Base-by-base conservation (phyloP, 2,888 invertebrate genomes). In the Xanthorhoe spadicearia region DNA sequence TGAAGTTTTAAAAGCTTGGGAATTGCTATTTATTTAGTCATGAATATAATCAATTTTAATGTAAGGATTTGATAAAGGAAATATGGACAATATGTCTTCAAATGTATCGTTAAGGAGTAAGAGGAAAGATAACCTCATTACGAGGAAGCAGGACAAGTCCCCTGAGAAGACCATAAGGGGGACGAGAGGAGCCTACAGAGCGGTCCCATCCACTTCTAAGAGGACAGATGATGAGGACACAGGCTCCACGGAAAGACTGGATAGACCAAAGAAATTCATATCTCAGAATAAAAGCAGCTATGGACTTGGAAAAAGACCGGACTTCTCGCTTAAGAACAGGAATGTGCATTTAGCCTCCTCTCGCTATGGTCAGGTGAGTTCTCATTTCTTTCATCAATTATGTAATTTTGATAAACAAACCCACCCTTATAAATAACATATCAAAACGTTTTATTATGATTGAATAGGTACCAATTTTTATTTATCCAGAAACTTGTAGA, bases 161-260 rank as follows among this genome's bases (percentile, higher is more conserved):
- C 93, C 93, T 1, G 93, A 93, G 81, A 93, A 93, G 83, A 92
- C 90, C 3, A 92, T 92, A 50, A 80, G 92, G 64, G 92, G 93
- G 6, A 93, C 93, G 9, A 81, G 92, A 70, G 91, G 92, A 48
- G 91, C 92, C 6, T 93, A 92, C 75, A 78, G 92, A 67, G 91
- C 87, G 4, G 81, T 89, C 60, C 88, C 92, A 28, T 91, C 93
- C 0, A 89, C 92, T 10, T 90, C 92, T 28, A 92, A 92, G 79
- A 79, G 90, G 73, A 83, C 83, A n/a, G 92, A 92, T 38, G 91
- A 91, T 64, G 88, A 87, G 64, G 85, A 90, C 68, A 84, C 86
- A 56, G 88, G 92, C 64, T 90, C 89, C 15, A 88, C 89, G 60
- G 92, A 93, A 80, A 87, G 93, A 81, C 86, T 93, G 85, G 93